These are phyloP conservation scores for Drosophila acutilabella DNA, from an alignment of 2,888 invertebrate genomes.

Conservation along the genomic window DNA sequence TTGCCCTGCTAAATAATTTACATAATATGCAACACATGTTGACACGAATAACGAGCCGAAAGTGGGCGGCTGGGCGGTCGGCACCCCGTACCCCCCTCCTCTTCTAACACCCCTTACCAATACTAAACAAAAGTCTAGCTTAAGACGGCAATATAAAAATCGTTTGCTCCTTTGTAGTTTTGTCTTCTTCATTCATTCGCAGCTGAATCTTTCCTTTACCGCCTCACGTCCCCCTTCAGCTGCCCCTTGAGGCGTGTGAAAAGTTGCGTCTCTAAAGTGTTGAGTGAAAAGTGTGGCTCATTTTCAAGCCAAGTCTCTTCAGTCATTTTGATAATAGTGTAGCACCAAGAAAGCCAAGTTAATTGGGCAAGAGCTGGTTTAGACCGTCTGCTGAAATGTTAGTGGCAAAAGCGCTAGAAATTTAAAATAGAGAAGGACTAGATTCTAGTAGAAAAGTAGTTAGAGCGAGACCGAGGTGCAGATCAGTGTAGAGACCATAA, in stretches of 20 bases:
- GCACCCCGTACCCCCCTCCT: too few relatives aligned
- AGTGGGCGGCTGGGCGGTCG: conserved; percentile 23
- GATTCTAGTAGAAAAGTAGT: not conserved
- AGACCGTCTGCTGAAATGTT: not conserved
- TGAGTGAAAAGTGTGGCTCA: conserved; percentile 43
- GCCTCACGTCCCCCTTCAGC: not conserved
- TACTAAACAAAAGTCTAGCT: too few relatives aligned
- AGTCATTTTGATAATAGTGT: conserved; percentile 22
- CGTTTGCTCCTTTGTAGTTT: not conserved
- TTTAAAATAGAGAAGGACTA: not conserved
- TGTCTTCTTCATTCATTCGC: not conserved
- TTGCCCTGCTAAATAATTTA: conserved; percentile 72
- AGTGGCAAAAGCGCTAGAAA: not conserved
- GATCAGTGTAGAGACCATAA: too few relatives aligned
- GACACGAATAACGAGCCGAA: conserved; percentile 67
- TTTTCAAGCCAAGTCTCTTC: conserved; percentile 11
- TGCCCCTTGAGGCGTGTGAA: conserved; percentile 45
- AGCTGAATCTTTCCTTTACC: not conserved
- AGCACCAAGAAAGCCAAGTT: conserved; percentile 12
- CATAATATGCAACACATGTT: conserved; percentile 78
- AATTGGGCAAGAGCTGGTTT: conserved; percentile 6
- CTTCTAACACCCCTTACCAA: too few relatives aligned
- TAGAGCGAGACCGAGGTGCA: too few relatives aligned
- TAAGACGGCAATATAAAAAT: conserved; percentile 8
- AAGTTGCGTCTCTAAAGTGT: conserved; percentile 38